phyloP scores from a whole-genome alignment of 2,888 invertebrate species.

The Polietes domitor region DNA sequence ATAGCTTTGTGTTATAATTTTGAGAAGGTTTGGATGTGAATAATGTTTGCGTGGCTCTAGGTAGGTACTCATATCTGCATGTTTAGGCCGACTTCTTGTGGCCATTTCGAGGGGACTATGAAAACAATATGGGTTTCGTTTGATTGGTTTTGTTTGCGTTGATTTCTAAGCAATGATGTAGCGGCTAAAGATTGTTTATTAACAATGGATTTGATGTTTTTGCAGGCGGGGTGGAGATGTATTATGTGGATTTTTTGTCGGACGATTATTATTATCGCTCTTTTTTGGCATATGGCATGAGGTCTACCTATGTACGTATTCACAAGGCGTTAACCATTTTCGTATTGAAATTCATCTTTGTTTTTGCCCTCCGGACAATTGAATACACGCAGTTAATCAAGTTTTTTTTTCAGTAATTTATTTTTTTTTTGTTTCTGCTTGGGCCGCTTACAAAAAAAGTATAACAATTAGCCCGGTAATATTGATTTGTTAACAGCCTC shows the following conservation, averaged over 20 bases:
- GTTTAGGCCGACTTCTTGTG: conserved; percentile 7
- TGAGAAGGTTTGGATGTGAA: neutral
- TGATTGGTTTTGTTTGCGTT: neutral
- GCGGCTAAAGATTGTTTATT: conserved; percentile 29
- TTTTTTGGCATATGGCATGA: conserved; percentile 42
- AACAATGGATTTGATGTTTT: conserved; percentile 27
- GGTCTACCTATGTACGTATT: conserved; percentile 33
- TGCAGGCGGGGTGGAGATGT: conserved; percentile 13
- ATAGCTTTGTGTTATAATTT: neutral
- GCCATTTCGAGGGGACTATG: conserved; percentile 36
- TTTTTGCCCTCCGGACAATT: conserved; percentile 31
- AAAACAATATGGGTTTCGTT: conserved; percentile 40
- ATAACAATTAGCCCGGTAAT: conserved; percentile 46
- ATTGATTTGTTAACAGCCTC: conserved; percentile 41
- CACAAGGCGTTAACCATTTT: conserved; percentile 52
- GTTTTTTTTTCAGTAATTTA: conserved; percentile 3
- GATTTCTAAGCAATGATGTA: conserved; percentile 47
- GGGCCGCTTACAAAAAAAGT: neutral
- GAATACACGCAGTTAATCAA: conserved; percentile 38
- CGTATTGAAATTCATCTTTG: conserved; percentile 41
- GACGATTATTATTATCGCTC: conserved; percentile 37
- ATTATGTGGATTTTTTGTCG: conserved; percentile 31
- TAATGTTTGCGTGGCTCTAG: neutral
- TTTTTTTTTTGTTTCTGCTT: neutral
- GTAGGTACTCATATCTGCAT: conserved; percentile 28